Evolutionary conservation across 2,888 invertebrate genomes (phyloP), one percentile per base, ranked within the genome.

Genomic region (Hypomecis punctinalis): DNA sequence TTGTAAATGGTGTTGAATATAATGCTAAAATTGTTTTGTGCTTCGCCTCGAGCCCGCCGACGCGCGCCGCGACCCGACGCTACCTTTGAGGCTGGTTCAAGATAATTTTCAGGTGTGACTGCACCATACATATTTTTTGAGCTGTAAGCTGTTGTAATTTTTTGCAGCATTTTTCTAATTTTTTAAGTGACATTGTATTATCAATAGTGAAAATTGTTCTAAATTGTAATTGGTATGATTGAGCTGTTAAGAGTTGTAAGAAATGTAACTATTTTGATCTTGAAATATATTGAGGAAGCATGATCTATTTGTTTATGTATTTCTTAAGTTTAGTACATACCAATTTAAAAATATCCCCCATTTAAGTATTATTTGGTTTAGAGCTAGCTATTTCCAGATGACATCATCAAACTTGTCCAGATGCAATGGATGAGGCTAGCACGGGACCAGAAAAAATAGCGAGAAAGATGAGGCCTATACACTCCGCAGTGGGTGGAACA

Each of bases 181-280:
- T 84, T 82, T 86, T 77, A 82, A 82, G 78, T 84, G 83, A 85
- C 82, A 80, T 82, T 79, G 79, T 80, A 77, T 77, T 81, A 79
- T 76, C 75, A 79, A 80, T 83, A 76, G 76, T 80, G 72, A 63
- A 73, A 70, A 76, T 86, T 88, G 84, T 86, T 85, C 84, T 74
- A 84, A 85, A 85, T 86, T 88, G 86, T 88, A 90, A 88, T 89
- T 88, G 83, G 86, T 86, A 89, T 89, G 87, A 89, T 90, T 87
- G 87, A 87, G 89, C 85, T 91, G 91, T 91, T 91, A 86, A 74
- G 83, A 87, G 86, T 88, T 91, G 84, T 89, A 88, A 90, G 86
- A 91, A 91, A 87, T 91, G 89, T 90, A 55, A 45, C 54, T 55
- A 91, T 91, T 91, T 92, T 91, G 89, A 90, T 88, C 89, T 91